Base-by-base conservation (phyloP, 2,113 vertebrate genomes). In the Solea senegalensis region DNA sequence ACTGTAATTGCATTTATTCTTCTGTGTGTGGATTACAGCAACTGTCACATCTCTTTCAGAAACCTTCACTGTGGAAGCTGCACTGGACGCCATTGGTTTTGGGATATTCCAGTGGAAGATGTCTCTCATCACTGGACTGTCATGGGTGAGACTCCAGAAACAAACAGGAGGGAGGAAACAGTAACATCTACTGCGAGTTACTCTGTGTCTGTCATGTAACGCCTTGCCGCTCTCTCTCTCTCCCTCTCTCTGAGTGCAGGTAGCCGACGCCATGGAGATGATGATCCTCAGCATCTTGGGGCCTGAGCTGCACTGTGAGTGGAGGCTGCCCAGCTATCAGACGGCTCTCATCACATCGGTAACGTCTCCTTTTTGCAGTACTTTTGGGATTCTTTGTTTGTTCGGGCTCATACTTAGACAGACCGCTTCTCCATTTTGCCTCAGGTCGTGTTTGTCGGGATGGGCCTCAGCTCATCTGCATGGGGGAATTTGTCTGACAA, bases 251-350 rank as follows among this genome's bases (percentile, higher is more conserved):
- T 81, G 49, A 64, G 61, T 84, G 50, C 82, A 99, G 98, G 93
- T 98, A 92, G 98, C 93, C 9, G 97, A 99, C 26, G 96, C 97
- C 86, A 98, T 98, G 97, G 97, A 98, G 90, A 98, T 99, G 96
- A 98, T 99, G 97, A 95, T 99, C 65, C 94, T 99, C 69, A 97
- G 96, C 74, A 95, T 99, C 83, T 88, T 99, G 56, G 96, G 95
- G 0, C 97, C 98, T 0, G 95, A 99, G 91, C 94, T 99, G 76
- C 96, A 97, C 82, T 99, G 98, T 70, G 96, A 99, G 83, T 99
- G 98, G 98, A 92, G 89, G 63, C 92, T 99, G 16, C 93, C 94
- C 77, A 94, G 95, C 93, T 98, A 94, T 91, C 85, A 98, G 86
- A 95, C 98, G 80, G 97, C 98, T 0, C 79, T 98, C 82, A 94